Percentiles rank a stretch among this genome's conserved stretches.
phyloP scores from a whole-genome alignment of 2,888 invertebrate species.

The Drosophila testacea region DNA sequence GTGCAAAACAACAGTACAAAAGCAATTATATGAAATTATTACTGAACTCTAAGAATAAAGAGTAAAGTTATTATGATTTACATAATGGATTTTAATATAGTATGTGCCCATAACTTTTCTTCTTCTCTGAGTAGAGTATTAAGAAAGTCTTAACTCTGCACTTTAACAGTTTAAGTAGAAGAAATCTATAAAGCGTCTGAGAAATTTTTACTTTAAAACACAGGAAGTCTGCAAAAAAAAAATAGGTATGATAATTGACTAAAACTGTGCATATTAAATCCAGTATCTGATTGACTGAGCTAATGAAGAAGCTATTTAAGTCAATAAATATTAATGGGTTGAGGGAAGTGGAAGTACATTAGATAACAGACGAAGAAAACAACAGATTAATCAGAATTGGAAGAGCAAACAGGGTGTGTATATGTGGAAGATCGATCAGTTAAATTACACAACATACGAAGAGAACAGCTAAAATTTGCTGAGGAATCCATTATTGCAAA shows the following conservation, averaged over 20 bases:
- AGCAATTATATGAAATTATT: constrained; percentile 16
- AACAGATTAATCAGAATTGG: constrained; percentile 5
- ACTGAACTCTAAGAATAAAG: constrained; percentile 4
- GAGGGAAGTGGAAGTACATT: no score
- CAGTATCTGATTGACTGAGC: no score
- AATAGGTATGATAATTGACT: no score
- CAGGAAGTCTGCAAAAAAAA: no score
- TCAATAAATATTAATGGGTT: no score
- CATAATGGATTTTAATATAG: neutral
- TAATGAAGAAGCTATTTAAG: no score
- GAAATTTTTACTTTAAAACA: no score
- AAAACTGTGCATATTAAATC: no score
- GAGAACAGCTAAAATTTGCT: constrained; percentile 9
- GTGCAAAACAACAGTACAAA: constrained; percentile 18
- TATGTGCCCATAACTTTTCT: neutral
- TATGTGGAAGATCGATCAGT: constrained; percentile 7
- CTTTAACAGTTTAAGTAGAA: neutral
- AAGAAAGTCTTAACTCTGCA: neutral
- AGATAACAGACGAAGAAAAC: neutral
- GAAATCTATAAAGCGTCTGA: no score
- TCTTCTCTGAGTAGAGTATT: neutral
- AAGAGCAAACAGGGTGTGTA: constrained; percentile 2
- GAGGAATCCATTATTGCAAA: constrained; percentile 21
- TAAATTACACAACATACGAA: neutral
- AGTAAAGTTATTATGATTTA: neutral